Evolutionary conservation across 2,113 vertebrate species (phyloP), one percentile per base, ranked within the genome.

Genomic region (Callocephalon fimbriatum): DNA sequence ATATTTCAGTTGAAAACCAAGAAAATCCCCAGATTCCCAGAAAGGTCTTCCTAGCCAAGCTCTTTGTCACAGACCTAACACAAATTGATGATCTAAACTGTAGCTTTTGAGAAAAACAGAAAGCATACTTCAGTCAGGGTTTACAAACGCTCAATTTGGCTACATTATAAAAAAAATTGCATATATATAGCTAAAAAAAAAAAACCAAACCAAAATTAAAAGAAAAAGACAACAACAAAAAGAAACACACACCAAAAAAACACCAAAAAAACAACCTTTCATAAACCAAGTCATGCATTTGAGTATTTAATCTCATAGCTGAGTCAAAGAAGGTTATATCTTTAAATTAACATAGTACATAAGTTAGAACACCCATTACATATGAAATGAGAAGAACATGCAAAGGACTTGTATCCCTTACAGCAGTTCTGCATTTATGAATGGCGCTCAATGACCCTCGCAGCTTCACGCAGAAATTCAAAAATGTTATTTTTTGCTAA

Each of bases 401-500:
- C 8, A 70, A 91, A 51, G 27, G 29, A 67, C 21, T 61, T 40
- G 5, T 18, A 88, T 29, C 86, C 63, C n/a, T 92, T 80, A 80
- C 37, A 70, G 45, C 37, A 93, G 63, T 42, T 90, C 63, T 83
- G 53, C 45, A 53, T 62, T 83, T 88, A 81, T 23, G 7, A 90
- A 76, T 0, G 0, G 48, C 48, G 58, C 11, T n/a, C 54, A 70
- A 66, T 15, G 45, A 88, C 68, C 31, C 61, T 32, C 51, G 26
- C 79, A 86, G 42, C 45, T 73, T 45, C 63, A 83, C 35, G 45
- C 17, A 67, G 12, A 68, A 37, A 86, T 73, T 72, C 78, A 47
- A 51, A 95, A 91, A 75, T 19, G 44, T 22, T 87, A 37, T 56
- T 93, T 87, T 94, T 90, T 83, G 56, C 73, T 70, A 89, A 87